Base-by-base conservation (phyloP, 2,888 invertebrate genomes). In the Cataglyphis albicans region DNA sequence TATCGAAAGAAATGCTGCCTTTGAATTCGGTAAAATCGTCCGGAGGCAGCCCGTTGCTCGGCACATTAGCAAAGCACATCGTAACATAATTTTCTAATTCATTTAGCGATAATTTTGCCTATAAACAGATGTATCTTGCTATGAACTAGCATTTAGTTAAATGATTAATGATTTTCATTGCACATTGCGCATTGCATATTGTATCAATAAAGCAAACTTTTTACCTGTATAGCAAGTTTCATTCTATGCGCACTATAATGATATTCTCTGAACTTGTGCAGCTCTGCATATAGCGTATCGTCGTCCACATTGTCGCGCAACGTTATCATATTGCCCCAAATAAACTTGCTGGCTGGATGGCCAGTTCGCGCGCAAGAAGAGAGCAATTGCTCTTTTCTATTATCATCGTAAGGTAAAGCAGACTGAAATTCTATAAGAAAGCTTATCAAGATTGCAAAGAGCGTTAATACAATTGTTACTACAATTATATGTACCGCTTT, bases 181-280 rank as follows among this genome's bases (percentile, higher is more conserved):
- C 10, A 48, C n/a, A n/a, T n/a, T n/a, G n/a, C n/a, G n/a, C 32
- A 35, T 29, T 29, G 25, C 25, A 1, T 1, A 29, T 29, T 29
- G 3, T 67, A 21, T 18, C 0, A 52, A 32, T 2, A 2, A 64
- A 59, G 12, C 44, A 5, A 29, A 18, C 5, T 48, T 25, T 75
- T 25, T 75, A 97, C 97, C 95, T 98, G 98, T 29, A 98, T 96
- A 64, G 97, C 97, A 3, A 98, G 94, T 10, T 97, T 98, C 98
- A 99, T 98, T 88, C 97, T 96, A 91, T 98, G 97, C 10, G 98
- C 98, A 55, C 98, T 97, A 92, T 99, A 99, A 93, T 98, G 97
- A 32, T 97, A 95, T 91, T 96, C 95, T 55, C 97, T 95, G 91
- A 98, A 98, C 82, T 97, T 96, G 89, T 97, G 97, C 7, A 98